Evolutionary conservation across 2,113 vertebrate species (phyloP).

Genomic region (pig (Sus scrofa)): T2T-Sscrofa CM000813.6:137182001-137182500

Average conservation of each 20-base stretch:
- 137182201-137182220: not conserved
- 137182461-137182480: too few species aligned
- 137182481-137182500: too few species aligned
- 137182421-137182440: not conserved
- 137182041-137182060: too few species aligned
- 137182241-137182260: constrained; percentile 1
- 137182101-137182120: not conserved
- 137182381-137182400: not conserved
- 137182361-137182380: constrained; percentile 39
- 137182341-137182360: not conserved
- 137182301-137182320: constrained; percentile 22
- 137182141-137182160: not conserved
- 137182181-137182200: not conserved
- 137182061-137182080: too few species aligned
- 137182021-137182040: too few species aligned
- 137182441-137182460: not conserved
- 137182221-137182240: not conserved
- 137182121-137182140: not conserved
- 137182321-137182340: not conserved
- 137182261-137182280: not conserved
- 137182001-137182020: too few species aligned
- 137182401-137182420: not conserved
- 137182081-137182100: too few species aligned
- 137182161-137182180: not conserved
- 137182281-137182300: not conserved